phyloP scores from a whole-genome alignment of 1,140 invertebrate genomes.

The Lysiphlebus fabarum region DNA sequence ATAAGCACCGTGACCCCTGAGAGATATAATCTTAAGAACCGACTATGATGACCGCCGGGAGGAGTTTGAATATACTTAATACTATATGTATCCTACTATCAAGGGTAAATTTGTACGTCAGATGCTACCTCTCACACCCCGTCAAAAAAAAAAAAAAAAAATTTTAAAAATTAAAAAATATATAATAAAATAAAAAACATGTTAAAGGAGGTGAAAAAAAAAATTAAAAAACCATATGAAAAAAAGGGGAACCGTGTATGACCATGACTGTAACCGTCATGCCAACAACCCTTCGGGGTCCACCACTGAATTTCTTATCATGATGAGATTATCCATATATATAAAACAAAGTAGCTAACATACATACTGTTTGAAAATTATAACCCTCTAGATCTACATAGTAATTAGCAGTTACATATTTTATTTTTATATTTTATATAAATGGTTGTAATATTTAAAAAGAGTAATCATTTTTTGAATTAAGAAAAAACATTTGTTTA shows the following conservation, averaged over 20 bases:
- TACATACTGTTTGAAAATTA: constrained; percentile 21
- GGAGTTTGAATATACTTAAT: constrained; percentile 30
- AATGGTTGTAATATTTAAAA: background rate
- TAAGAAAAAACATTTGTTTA: no score
- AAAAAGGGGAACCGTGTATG: constrained; percentile 25
- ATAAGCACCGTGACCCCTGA: constrained; percentile 54
- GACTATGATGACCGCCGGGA: constrained; percentile 27
- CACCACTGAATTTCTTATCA: constrained; percentile 24
- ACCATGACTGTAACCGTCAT: constrained; percentile 47
- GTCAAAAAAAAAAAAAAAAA: background rate
- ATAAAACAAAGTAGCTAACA: background rate
- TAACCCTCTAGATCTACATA: background rate
- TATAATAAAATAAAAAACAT: constrained; percentile 11
- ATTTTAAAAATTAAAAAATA: no score
- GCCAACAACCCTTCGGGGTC: constrained; percentile 28
- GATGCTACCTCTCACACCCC: no score
- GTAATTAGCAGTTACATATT: constrained; percentile 18
- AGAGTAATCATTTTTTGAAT: no score
- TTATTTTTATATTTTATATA: constrained; percentile 2
- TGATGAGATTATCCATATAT: constrained; percentile 22
- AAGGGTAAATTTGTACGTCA: no score
- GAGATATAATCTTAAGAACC: constrained; percentile 51
- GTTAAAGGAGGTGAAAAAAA: background rate
- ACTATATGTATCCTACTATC: constrained; percentile 19
- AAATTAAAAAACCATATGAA: constrained; percentile 1